Conservation (phyloP, 2,888 invertebrate species). For the Aleiodes alternator region DNA sequence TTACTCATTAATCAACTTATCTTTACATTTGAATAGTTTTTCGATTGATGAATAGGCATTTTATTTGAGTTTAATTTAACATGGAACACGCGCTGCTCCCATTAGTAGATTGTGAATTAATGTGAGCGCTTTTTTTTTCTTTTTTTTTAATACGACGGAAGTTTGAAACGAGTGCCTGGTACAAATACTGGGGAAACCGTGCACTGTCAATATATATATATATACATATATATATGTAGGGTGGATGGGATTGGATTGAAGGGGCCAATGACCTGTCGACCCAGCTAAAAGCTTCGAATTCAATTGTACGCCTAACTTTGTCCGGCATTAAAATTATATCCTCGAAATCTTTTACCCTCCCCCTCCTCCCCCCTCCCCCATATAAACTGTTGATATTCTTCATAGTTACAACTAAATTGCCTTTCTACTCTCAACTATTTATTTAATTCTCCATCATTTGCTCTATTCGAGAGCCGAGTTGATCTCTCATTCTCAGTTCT, state of each 20-base stretch:
- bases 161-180: slow-evolving; percentile 56
- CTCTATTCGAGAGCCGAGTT: background rate
- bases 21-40: background rate
- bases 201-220: slow-evolving; percentile 22
- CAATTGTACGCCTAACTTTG: slow-evolving; percentile 53
- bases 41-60: background rate
- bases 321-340: slow-evolving; percentile 62
- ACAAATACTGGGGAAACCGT: slow-evolving; percentile 41
- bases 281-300: slow-evolving; percentile 65
- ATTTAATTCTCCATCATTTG: background rate
- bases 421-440: too few relatives aligned
- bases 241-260: slow-evolving; percentile 22
- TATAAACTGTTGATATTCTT: too few relatives aligned
- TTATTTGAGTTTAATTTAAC: background rate
- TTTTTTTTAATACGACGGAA: slow-evolving; percentile 53
- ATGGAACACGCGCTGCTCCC: slow-evolving; percentile 6
- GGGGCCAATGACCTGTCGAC: slow-evolving; percentile 72
- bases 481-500: background rate
- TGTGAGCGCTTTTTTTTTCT: background rate
- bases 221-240: background rate
- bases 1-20: too few relatives aligned
- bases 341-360: slow-evolving; percentile 62
- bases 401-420: too few relatives aligned
- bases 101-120: slow-evolving; percentile 9
- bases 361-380: slow-evolving; percentile 11